A percentile compares a stretch with the other conserved stretches of the same genome.
phyloP scores from a whole-genome alignment of 2,888 invertebrate species.

The Drosophila demipolita region DNA sequence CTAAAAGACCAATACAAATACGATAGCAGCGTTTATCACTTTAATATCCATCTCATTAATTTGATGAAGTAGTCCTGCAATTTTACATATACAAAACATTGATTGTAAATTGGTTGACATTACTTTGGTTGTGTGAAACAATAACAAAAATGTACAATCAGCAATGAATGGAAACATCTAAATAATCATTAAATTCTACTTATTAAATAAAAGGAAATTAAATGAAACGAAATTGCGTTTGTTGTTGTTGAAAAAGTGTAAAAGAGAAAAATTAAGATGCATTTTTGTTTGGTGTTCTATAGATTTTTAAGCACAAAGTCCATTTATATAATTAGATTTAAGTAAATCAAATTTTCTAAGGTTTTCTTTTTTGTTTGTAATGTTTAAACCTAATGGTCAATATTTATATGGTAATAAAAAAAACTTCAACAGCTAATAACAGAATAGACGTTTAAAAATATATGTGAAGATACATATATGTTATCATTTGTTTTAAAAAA shows the following conservation, averaged over 20 bases:
- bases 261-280: background rate
- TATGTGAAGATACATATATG: background rate
- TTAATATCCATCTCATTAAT: conserved; percentile 85
- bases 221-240: background rate
- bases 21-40: conserved; percentile 79
- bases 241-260: background rate
- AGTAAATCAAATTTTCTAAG: background rate
- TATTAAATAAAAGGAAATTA: background rate
- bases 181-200: background rate
- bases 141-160: conserved; percentile 4
- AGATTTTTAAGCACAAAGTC: background rate
- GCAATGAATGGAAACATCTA: background rate
- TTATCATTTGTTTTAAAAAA: conserved; percentile 1
- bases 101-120: conserved; percentile 53
- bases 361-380: conserved; percentile 1
- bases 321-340: background rate
- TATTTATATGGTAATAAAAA: background rate
- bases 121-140: conserved; percentile 21
- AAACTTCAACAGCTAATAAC: conserved; percentile 7
- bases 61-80: conserved; percentile 85
- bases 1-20: conserved; percentile 80
- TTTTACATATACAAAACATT: conserved; percentile 72
- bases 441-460: background rate
- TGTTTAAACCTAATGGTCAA: background rate
- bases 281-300: conserved; percentile 1